A percentile compares a stretch with the other conserved stretches of the same genome.
phyloP scores from a whole-genome alignment of 2,113 vertebrate species.

The Oreocharis arfaki region DNA sequence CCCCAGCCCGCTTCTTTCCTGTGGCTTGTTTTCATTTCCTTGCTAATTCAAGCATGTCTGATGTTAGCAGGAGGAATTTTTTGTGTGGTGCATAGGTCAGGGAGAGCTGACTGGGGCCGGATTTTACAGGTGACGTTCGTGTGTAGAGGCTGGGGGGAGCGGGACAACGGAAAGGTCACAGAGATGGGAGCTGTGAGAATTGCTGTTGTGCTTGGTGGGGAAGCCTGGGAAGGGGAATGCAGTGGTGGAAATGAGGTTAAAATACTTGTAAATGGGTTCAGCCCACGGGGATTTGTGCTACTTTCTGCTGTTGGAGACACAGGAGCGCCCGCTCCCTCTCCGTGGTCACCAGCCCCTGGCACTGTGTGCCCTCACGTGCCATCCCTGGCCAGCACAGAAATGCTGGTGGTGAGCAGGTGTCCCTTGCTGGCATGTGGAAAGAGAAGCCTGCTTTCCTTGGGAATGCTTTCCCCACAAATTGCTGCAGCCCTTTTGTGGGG shows the following conservation, averaged over 20 bases:
- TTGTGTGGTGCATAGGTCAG: background rate
- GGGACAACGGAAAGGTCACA: background rate
- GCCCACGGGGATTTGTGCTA: background rate
- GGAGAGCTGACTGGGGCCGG: background rate
- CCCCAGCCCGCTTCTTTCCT: background rate
- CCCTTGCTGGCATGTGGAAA: background rate
- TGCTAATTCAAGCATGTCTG: constrained; percentile 6
- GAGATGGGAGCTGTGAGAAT: background rate
- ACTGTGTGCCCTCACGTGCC: rapidly evolving
- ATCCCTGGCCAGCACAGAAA: background rate
- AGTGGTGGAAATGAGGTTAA: background rate
- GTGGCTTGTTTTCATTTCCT: constrained; percentile 35
- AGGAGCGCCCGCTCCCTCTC: rapidly evolving
- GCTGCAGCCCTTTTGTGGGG: background rate
- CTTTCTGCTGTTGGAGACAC: background rate
- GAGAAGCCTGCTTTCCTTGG: background rate
- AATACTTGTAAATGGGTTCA: background rate
- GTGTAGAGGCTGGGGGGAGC: background rate
- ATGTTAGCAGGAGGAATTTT: background rate
- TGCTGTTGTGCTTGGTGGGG: background rate
- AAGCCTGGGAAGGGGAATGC: background rate
- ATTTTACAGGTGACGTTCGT: background rate
- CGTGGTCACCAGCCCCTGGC: background rate
- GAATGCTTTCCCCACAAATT: background rate
- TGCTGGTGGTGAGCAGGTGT: background rate